These are phyloP conservation scores for Myocastor coypus DNA, from an alignment of 2,113 vertebrate species.

Conservation along the genomic window DNA sequence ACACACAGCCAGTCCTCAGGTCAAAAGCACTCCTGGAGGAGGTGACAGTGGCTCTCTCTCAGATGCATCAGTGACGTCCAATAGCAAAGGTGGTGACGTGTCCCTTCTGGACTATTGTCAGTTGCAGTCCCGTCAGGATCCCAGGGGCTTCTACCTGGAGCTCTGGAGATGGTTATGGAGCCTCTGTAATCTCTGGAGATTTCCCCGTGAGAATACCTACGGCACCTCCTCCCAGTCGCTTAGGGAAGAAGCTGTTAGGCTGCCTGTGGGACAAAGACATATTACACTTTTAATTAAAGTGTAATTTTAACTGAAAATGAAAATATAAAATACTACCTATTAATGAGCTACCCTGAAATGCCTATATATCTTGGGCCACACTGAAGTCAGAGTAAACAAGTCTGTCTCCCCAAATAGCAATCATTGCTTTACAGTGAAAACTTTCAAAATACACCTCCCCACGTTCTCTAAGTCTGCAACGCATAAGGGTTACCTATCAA, in stretches of 20 bases:
- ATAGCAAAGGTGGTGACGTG: not conserved
- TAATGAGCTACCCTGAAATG: not conserved
- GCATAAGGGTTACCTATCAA: too few relatives aligned
- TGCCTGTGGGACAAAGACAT: not conserved
- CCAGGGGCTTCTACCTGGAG: too few relatives aligned
- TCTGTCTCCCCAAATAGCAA: too few relatives aligned
- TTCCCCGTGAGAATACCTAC: not conserved
- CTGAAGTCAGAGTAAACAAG: not conserved
- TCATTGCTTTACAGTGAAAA: too few relatives aligned
- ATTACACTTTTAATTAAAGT: not conserved
- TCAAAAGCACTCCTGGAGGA: not conserved
- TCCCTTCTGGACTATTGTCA: not conserved
- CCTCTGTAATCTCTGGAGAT: not conserved
- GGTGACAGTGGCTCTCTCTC: not conserved
- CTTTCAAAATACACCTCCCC: too few relatives aligned
- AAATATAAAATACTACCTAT: not conserved
- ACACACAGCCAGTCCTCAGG: not conserved
- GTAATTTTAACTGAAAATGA: not conserved
- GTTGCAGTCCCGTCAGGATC: not conserved
- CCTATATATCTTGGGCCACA: too few relatives aligned
- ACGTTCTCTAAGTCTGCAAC: too few relatives aligned
- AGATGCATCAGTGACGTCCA: not conserved
- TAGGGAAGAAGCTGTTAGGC: not conserved
- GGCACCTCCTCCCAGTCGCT: not conserved
- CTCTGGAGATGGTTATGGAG: not conserved